Evolutionary conservation across 2,797 vertebrate species (phyloP), one percentile per base, ranked within the genome.

Genomic region (Orestias chungarensis): DNA sequence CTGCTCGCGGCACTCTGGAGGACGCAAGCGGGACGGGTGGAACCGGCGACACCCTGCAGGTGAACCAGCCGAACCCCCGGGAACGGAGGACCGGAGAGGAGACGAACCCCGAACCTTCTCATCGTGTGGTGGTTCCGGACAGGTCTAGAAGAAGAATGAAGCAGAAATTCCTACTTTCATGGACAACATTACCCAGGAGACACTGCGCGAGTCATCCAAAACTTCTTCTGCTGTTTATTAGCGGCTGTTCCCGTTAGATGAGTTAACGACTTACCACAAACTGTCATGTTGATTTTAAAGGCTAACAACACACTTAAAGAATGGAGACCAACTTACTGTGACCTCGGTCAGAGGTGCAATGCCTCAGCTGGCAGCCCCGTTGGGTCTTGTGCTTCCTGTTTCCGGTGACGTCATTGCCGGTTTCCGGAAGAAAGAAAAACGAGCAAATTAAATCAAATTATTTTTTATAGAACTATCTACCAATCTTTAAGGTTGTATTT

Each of bases 1-100:
- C 92, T 82, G 74, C 92, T 94, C 76, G 92, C 73, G 4, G 66
- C 68, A 67, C 94, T 93, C 66, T 74, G 86, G 69, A 70, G 75
- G 66, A 35, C n/a, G 0, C 64, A 78, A 68, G 71, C 46, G 55
- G 64, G 68, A 38, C 62, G 12, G 3, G 29, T 47, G 29, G 74
- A 42, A 20, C 67, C 44, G 0, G 62, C 15, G 14, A 68, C n/a
- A 57, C 65, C 17, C 38, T 65, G 17, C 3, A 1, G 81, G 35
- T 47, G 78, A 62, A 79, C 76, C 79, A 65, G 44, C 18, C 4
- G 68, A 25, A 12, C 55, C 29, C 38, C 31, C 50, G 66, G 0
- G 33, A n/a, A 25, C 10, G 62, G 70, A 27, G 79, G 40, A 43
- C 69, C 55, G 2, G 75, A 50, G 57, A 92, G 75, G 42, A 91